These are phyloP conservation scores for Eristalis tenax DNA, from an alignment of 2,888 invertebrate species.

Conservation along the genomic window DNA sequence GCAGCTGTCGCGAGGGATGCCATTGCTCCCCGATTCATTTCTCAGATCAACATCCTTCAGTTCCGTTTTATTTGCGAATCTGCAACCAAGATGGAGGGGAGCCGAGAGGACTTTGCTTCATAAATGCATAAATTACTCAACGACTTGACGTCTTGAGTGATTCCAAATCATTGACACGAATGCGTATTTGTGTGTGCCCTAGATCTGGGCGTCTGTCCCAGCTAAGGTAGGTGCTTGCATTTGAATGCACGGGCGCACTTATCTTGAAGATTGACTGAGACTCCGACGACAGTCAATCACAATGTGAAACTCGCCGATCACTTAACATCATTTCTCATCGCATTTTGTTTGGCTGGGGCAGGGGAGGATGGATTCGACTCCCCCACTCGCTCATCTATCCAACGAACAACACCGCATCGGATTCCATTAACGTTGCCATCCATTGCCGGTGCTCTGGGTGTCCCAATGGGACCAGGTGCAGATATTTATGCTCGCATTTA, in stretches of 20 bases:
- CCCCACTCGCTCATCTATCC: neutral
- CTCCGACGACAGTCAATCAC: neutral
- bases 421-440: neutral
- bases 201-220: neutral
- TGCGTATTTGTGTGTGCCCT: neutral
- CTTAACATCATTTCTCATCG: slow-evolving; percentile 1
- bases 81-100: neutral
- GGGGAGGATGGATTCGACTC: neutral
- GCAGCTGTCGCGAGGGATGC: too few species aligned
- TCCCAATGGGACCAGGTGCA: neutral
- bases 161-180: neutral
- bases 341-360: neutral
- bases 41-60: too few species aligned
- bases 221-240: neutral
- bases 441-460: neutral
- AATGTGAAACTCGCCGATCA: neutral
- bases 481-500: slow-evolving; percentile 11
- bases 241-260: neutral
- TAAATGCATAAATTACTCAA: neutral
- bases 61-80: neutral
- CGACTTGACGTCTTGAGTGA: neutral
- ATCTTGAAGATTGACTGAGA: neutral
- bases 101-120: neutral
- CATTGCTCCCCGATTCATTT: too few species aligned
- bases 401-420: neutral